Base-by-base conservation (phyloP, 2,113 vertebrate species). In the Monopterus albus region DNA sequence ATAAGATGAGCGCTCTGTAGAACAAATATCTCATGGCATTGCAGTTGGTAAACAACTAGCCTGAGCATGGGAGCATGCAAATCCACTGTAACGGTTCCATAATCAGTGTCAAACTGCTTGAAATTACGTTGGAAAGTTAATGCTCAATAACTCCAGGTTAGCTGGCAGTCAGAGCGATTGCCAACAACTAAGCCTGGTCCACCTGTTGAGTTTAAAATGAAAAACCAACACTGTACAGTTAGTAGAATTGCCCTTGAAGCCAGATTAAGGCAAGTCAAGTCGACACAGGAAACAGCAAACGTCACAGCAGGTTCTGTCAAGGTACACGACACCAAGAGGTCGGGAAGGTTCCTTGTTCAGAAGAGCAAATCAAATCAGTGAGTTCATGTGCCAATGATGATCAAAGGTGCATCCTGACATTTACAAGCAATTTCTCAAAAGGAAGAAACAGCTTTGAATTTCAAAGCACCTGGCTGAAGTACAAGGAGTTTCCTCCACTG, bases 351-450 rank as follows among this genome's bases (percentile, higher is more conserved):
- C 68, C 33, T 23, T 55, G 40, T 49, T 79, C 62, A 60, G 52
- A 57, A n/a, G 21, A 71, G 23, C 15, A 21, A 21, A 15, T 5
- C 51, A 40, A 86, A 57, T 70, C 23, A 49, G 76, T 66, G 45
- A 61, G 47, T 80, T 67, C 43, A 64, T 58, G 31, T 36, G 50
- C 17, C 28, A 31, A 25, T 23, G 20, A 5, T 26, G 75, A 85
- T 82, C 75, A 82, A 77, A 88, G 75, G 55, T 28, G 14, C 38
- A 53, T 53, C 62, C 53, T 79, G 88, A 77, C 81, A 73, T 86
- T 84, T 65, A 62, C 63, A 69, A 60, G 55, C 29, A n/a, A 25
- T 49, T 58, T 49, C 35, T 49, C n/a, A 36, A 23, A 62, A 50
- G 45, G 18, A 42, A 65, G 70, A 79, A 4, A 39, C 14, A 63